These are phyloP conservation scores for Chironomus riparius DNA, from an alignment of 2,888 invertebrate species.

Conservation along the genomic window DNA sequence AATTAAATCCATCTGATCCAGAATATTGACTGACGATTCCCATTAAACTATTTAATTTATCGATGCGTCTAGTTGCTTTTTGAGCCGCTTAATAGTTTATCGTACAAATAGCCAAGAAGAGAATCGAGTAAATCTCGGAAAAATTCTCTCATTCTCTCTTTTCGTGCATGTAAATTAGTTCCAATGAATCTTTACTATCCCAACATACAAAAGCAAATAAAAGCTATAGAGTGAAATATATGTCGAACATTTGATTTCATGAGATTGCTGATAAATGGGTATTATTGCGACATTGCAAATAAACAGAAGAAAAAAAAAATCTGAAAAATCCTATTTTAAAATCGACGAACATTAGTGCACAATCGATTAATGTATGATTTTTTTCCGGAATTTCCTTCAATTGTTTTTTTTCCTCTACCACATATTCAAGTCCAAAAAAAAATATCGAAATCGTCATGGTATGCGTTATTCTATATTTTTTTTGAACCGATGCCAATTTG, in stretches of 20 bases:
- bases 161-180: too few relatives aligned
- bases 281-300: not conserved
- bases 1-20: too few relatives aligned
- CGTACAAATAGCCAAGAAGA: too few relatives aligned
- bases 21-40: too few relatives aligned
- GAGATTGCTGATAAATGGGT: not conserved
- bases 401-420: too few relatives aligned
- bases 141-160: too few relatives aligned
- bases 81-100: too few relatives aligned
- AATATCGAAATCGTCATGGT: not conserved
- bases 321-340: not conserved
- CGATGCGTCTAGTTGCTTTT: too few relatives aligned
- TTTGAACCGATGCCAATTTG: conserved; percentile 16
- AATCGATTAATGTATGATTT: not conserved
- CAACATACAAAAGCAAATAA: not conserved
- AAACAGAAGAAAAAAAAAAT: too few relatives aligned
- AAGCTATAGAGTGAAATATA: not conserved
- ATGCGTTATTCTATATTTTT: not conserved
- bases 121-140: too few relatives aligned
- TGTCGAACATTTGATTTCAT: not conserved
- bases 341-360: not conserved
- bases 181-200: too few relatives aligned
- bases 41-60: too few relatives aligned
- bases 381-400: not conserved
- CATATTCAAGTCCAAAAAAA: not conserved